Evolutionary conservation across 2,888 invertebrate species (phyloP).

Genomic region (Siphonodentalium dalli): DNA sequence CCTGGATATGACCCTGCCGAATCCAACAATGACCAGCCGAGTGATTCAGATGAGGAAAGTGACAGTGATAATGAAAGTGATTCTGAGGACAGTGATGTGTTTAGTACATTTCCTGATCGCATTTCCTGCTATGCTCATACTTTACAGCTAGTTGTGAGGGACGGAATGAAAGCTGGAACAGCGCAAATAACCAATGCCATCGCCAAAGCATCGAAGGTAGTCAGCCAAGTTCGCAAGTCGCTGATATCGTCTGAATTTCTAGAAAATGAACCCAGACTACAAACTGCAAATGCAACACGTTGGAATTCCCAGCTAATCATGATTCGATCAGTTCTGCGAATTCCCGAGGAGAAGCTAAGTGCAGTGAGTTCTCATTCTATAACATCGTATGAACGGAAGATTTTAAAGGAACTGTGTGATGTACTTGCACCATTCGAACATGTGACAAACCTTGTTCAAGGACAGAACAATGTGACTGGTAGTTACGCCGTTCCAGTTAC

Average conservation of each 20-base stretch:
- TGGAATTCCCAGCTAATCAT: conserved; percentile 19
- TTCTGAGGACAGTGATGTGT: no score
- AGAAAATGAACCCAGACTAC: conserved; percentile 18
- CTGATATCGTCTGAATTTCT: conserved; percentile 10
- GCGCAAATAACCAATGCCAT: conserved; percentile 9
- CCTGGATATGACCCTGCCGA: conserved; percentile 7
- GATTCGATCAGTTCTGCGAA: conserved; percentile 13
- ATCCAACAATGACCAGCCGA: no score
- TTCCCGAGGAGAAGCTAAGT: conserved; percentile 15
- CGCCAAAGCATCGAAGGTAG: conserved; percentile 10
- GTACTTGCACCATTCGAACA: conserved; percentile 13
- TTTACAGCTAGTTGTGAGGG: conserved; percentile 16
- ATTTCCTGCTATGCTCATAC: conserved; percentile 27
- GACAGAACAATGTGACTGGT: conserved; percentile 12
- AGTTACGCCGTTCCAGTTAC: conserved; percentile 19
- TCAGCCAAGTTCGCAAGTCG: conserved; percentile 12
- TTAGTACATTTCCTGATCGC: no score
- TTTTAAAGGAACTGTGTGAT: conserved; percentile 12
- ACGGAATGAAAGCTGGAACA: conserved; percentile 15
- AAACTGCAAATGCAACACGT: conserved; percentile 13
- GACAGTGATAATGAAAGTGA: conserved; percentile 8
- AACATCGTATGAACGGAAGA: conserved; percentile 15
- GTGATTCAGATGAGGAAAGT: conserved; percentile 4
- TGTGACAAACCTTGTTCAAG: conserved; percentile 14
- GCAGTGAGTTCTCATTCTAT: background rate